These are phyloP conservation scores for Antennarius maculatus DNA, from an alignment of 2,797 vertebrate genomes.

Conservation along the genomic window DNA sequence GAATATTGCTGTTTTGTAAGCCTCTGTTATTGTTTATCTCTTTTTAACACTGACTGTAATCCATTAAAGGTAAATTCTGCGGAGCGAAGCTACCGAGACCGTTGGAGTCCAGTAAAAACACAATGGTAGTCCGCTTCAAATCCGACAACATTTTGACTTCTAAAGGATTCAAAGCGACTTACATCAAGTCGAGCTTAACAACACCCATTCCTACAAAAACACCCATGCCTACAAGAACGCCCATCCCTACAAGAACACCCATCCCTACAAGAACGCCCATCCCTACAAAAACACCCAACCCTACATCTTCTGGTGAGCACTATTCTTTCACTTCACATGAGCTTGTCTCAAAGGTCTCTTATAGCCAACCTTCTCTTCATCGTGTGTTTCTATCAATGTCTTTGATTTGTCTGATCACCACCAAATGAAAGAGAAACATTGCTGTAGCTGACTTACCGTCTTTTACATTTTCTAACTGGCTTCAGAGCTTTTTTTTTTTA, in stretches of 20 bases:
- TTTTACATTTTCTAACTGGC: not conserved
- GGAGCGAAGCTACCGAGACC: slow-evolving; percentile 67
- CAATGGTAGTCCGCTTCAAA: slow-evolving; percentile 81
- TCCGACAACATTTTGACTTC: slow-evolving; percentile 64
- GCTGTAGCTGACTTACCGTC: not conserved
- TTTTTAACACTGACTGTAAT: slow-evolving; percentile 19
- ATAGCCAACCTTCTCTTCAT: not conserved
- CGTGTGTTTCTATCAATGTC: not conserved
- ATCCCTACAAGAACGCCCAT: slow-evolving; percentile 34
- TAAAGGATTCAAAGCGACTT: slow-evolving; percentile 78
- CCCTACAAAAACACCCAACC: slow-evolving; percentile 22
- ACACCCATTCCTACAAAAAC: slow-evolving; percentile 33
- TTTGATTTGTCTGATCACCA: not conserved
- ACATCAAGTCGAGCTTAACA: slow-evolving; percentile 63
- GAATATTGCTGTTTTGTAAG: not conserved
- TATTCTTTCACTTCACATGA: not conserved
- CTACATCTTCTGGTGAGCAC: slow-evolving; percentile 58
- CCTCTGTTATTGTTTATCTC: not conserved
- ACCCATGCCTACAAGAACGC: slow-evolving; percentile 32
- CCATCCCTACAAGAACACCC: slow-evolving; percentile 29
- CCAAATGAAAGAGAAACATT: not conserved
- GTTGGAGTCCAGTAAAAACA: slow-evolving; percentile 68
- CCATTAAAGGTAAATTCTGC: slow-evolving; percentile 76
- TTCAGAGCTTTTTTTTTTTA: not conserved
- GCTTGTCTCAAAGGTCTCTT: not conserved